Percentiles rank a stretch among this genome's conserved stretches.
These are phyloP conservation scores for Paratrypauchen microcephalus DNA, from an alignment of 2,797 vertebrate genomes.

Conservation along the genomic window DNA sequence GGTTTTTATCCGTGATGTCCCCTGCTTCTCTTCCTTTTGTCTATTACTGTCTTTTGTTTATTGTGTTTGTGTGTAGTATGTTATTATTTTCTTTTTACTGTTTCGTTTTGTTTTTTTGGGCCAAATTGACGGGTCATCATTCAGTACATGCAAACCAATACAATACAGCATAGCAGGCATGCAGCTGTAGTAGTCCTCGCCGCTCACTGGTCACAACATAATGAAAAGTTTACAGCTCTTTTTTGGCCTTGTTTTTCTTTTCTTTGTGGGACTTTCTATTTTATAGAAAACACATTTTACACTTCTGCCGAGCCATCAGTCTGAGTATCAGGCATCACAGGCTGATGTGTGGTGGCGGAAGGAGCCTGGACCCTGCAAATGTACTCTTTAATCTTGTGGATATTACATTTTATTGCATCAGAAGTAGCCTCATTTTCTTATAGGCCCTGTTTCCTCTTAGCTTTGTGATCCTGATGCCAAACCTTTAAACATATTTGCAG, in stretches of 20 bases:
- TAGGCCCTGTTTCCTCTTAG: conserved; percentile 28
- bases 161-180: conserved; percentile 38
- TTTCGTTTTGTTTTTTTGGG: not conserved
- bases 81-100: not conserved
- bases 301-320: conserved; percentile 38
- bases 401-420: conserved; percentile 49
- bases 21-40: too few species aligned
- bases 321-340: conserved; percentile 33
- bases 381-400: conserved; percentile 37
- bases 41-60: not conserved
- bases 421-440: conserved; percentile 33
- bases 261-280: conserved; percentile 33
- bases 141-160: conserved; percentile 5
- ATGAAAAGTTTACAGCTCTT: conserved; percentile 71
- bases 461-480: conserved; percentile 29
- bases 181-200: conserved; percentile 46
- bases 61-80: not conserved
- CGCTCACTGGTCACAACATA: conserved; percentile 53
- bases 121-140: conserved; percentile 10
- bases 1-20: too few species aligned
- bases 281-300: conserved; percentile 72
- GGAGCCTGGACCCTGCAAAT: conserved; percentile 32
- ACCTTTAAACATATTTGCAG: conserved; percentile 54
- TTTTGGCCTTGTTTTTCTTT: conserved; percentile 61
- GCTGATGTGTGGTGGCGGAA: conserved; percentile 32